Base-by-base conservation (phyloP, 2,888 invertebrate species). In the Acholoe squamosa region DNA sequence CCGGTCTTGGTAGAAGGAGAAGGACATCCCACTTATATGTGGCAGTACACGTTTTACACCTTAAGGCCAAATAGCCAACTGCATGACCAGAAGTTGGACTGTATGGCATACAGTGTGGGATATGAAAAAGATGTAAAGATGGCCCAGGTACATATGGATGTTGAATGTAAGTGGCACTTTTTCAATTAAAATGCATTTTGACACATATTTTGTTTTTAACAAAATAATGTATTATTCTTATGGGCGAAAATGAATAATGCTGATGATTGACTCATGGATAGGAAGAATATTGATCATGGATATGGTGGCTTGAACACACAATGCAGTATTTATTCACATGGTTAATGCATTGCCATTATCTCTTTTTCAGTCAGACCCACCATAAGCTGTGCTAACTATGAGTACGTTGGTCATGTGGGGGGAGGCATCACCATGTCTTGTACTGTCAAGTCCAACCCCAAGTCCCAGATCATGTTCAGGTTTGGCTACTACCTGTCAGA, bases 361-460 rank as follows among this genome's bases (percentile, higher is more conserved):
- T 86, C 19, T 19, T n/a, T 34, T 0, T 14, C 76, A 89, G 89
- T 76, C 76, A 34, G 52, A 22, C 89, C 89, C 25, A 34, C 34
- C 28, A 76, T 89, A 14, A 34, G 14, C 5, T 89, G 89, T 28
- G n/a, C 25, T 7, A 33, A 89, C 25, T 89, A 89, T 77, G 76
- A 89, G n/a, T 76, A 89, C 28, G 34, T 34, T 16, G 77, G 76
- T 7, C 43, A 76, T 25, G 71, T 89, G 33, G 89, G 89, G 14
- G 77, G 76, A 25, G 76, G 89, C 34, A 31, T 77, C 43, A 76
- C 77, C 28, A 71, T 89, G 71, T 16, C 51, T 28, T 89, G 89
- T 34, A 77, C 71, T n/a, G 89, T 89, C 67, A 61, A 76, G 77
- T 71, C 89, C 25, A 89, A 89, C 89, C 89, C 89, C 16, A 61